Percentiles rank a stretch among this genome's conserved stretches.
These are phyloP conservation scores for Cyrtonyx montezumae DNA, from an alignment of 2,113 vertebrate species.

Conservation along the genomic window DNA sequence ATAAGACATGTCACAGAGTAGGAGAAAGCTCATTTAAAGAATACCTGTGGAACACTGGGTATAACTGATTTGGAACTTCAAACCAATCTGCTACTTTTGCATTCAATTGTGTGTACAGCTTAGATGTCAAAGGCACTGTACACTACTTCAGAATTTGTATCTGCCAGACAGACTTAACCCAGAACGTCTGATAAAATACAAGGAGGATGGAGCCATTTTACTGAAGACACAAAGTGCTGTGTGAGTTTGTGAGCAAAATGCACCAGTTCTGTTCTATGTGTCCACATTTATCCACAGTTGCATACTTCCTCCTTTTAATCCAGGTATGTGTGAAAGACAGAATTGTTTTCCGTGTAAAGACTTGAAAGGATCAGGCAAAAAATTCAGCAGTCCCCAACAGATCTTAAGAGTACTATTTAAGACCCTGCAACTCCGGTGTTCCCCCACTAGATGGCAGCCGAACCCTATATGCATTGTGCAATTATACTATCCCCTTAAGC, in stretches of 20 bases:
- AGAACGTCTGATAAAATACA: neutral
- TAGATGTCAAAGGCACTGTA: neutral
- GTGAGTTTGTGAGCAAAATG: neutral
- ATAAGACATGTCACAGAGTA: neutral
- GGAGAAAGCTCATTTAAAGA: neutral
- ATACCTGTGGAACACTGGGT: neutral
- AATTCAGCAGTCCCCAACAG: neutral
- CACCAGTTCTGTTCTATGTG: neutral
- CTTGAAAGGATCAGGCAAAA: neutral
- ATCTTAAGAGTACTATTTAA: neutral
- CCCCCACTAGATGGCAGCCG: conserved; percentile 62
- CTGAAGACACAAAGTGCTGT: fast-evolving
- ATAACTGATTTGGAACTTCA: neutral
- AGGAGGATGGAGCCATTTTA: neutral
- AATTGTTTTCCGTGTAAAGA: neutral
- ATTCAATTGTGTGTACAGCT: neutral
- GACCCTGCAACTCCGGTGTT: neutral
- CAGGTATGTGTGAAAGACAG: neutral
- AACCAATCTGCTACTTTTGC: neutral
- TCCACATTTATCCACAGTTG: neutral
- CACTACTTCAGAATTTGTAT: neutral
- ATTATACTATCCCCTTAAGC: fast-evolving
- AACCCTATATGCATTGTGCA: neutral
- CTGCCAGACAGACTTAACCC: neutral
- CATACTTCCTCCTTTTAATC: neutral